Percentiles rank a stretch among this genome's conserved stretches.
phyloP scores from a whole-genome alignment of 35 echinoderm and acorn worm species.

The Ophiothrix spiculata region DNA sequence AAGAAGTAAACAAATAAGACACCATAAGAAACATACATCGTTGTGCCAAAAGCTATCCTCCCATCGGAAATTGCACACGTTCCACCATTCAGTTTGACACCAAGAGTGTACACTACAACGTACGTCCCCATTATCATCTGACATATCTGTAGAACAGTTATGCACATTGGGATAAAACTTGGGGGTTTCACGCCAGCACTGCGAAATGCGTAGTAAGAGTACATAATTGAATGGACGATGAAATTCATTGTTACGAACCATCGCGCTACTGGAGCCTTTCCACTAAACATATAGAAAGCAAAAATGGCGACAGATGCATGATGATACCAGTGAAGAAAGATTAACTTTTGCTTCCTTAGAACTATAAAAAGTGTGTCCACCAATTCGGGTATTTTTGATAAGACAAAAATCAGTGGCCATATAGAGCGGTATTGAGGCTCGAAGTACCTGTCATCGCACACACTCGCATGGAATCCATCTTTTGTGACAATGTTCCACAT shows the following conservation, averaged over 20 bases:
- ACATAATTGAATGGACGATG: slow-evolving; percentile 86
- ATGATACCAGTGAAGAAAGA: slow-evolving; percentile 95
- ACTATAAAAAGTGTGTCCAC: slow-evolving; percentile 84
- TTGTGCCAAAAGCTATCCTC: slow-evolving; percentile 45
- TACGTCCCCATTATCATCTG: slow-evolving; percentile 91
- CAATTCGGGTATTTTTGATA: slow-evolving; percentile 86
- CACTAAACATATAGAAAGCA: slow-evolving; percentile 50
- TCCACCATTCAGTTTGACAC: slow-evolving; percentile 16
- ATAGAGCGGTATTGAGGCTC: slow-evolving; percentile 46
- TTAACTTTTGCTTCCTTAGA: slow-evolving; percentile 90
- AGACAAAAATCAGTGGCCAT: slow-evolving; percentile 69
- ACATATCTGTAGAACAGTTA: slow-evolving; percentile 74
- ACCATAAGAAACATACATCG: slow-evolving; percentile 75
- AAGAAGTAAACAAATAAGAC: slow-evolving; percentile 84
- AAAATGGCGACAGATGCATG: slow-evolving; percentile 81
- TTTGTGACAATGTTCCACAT: slow-evolving; percentile 18
- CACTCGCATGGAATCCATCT: slow-evolving; percentile 58
- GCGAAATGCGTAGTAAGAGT: slow-evolving; percentile 78
- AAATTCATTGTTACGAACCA: slow-evolving; percentile 91
- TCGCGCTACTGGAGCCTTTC: slow-evolving; percentile 42
- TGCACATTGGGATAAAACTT: slow-evolving; percentile 53
- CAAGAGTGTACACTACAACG: slow-evolving; percentile 46
- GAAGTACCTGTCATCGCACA: slow-evolving; percentile 77
- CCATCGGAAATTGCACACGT: slow-evolving; percentile 34
- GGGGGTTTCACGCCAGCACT: slow-evolving; percentile 59